Base-by-base conservation (phyloP, 2,113 vertebrate genomes). In the Hippocampus comes region DNA sequence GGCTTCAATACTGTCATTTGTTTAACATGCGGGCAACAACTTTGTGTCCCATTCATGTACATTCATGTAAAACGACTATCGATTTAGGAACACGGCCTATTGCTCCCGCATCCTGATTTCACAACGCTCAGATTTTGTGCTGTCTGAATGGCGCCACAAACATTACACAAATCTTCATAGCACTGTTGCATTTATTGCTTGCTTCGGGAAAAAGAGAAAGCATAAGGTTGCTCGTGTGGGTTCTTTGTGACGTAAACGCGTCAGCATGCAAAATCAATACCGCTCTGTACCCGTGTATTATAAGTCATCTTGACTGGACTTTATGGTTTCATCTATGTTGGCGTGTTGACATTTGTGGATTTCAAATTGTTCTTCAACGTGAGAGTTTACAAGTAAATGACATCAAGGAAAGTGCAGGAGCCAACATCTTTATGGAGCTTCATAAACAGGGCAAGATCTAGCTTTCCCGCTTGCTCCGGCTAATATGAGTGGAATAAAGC, bases 401-500 rank as follows among this genome's bases (percentile, higher is more conserved):
- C 30, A 64, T 66, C 48, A 21, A 51, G 43, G 64, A 42, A 42
- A 79, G 59, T 63, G 60, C 5, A 23, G 64, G 65, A 73, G 69
- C 21, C 9, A 53, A 73, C 66, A 73, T 86, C 74, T 86, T 90
- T 86, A 86, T 76, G 78, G 71, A 18, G 72, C 80, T 84, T 84
- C 81, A 88, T 90, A 85, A 88, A 74, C 74, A 53, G 15, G 71
- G 69, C 69, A 78, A 76, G 53, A 76, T 80, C 77, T 78, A 75
- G 67, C 75, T 68, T 48, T 73, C 68, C 68, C 70, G 79, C 73
- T 83, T 81, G 64, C 81, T 85, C 73, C 43, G 72, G 70, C 76
- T 84, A 83, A 87, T 88, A 84, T 80, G 81, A 86, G 74, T 70
- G 87, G 80, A 88, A 90, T 90, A 87, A 88, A 90, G 65, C 49